Percentiles rank a stretch among this genome's conserved stretches.
Evolutionary conservation across 2,888 invertebrate genomes (phyloP).

Genomic region (Reticulitermes lucifugus): DNA sequence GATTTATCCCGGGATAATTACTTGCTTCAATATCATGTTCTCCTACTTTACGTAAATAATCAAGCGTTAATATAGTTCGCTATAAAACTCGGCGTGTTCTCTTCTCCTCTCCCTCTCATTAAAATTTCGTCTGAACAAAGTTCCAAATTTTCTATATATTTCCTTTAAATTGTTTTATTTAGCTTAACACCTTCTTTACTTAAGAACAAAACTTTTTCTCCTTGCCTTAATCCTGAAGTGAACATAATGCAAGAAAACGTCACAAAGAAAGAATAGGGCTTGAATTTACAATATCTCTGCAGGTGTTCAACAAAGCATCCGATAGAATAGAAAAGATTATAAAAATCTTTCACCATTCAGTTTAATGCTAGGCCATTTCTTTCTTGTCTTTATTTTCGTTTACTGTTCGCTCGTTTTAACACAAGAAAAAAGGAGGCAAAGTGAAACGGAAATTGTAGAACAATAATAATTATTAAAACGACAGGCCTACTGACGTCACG

Average conservation of each 20-base stretch:
- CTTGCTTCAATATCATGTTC: too few relatives aligned
- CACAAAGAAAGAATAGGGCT: neutral
- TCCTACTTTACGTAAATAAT: too few relatives aligned
- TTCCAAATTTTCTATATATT: neutral
- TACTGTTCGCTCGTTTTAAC: slow-evolving; percentile 12
- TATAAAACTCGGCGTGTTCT: neutral
- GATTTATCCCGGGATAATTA: too few relatives aligned
- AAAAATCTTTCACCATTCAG: neutral
- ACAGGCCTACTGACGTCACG: slow-evolving; percentile 25
- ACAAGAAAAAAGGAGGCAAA: slow-evolving; percentile 2
- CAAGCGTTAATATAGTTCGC: neutral
- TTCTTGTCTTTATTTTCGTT: neutral
- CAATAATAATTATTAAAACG: slow-evolving; percentile 35
- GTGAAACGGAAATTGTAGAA: slow-evolving; percentile 26
- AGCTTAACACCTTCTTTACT: neutral
- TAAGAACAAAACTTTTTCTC: neutral
- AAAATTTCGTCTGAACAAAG: neutral
- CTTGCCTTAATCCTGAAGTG: neutral
- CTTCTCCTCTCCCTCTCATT: neutral
- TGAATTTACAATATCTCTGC: neutral
- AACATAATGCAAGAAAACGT: neutral
- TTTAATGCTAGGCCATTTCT: neutral
- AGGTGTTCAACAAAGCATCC: neutral
- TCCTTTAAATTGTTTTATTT: neutral
- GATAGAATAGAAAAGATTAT: neutral